Base-by-base conservation (phyloP, 2,888 invertebrate species). In the Amphimallon solstitiale region DNA sequence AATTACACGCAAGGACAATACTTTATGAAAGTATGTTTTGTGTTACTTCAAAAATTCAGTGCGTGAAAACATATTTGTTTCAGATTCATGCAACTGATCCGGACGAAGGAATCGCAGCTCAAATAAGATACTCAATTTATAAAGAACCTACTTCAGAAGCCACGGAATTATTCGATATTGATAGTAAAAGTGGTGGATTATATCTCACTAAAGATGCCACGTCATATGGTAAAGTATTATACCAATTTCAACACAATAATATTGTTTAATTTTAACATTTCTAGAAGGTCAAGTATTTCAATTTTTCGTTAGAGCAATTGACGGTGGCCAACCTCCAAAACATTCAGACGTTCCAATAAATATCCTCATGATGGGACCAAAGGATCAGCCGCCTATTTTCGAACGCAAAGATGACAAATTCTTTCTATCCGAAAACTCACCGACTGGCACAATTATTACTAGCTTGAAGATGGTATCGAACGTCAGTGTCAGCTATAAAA, bases 231-330 rank as follows among this genome's bases (percentile, higher is more conserved):
- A 78, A 77, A 1, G 19, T 21, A 7, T 17, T 49, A 37, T 9
- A 35, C 15, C 3, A 5, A 1, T 21, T 7, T 19, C 21, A 54
- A 34, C 6, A 54, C n/a, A 12, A 37, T 65, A 40, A 56, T 45
- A 51, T 60, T 34, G 17, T 40, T 23, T n/a, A 15, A 48, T n/a
- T 46, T 62, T 34, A 17, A n/a, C 29, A 49, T 51, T 84, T 84
- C 49, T 76, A 91, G 92, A 89, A 79, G 91, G 91, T 66, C 89
- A 92, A 81, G 86, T 90, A 61, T 90, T 94, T 80, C 94, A 94
- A 83, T 92, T 97, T 80, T 95, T 96, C 84, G 91, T 97, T 59
- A 88, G 94, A 67, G 97, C 95, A 12, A 89, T 89, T 59, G 97
- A 97, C 84, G 87, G 87, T 75, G 95, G 95, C 0, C 85, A 86